phyloP scores from a whole-genome alignment of 2,113 vertebrate species.

The Lichenostomus cassidix region DNA sequence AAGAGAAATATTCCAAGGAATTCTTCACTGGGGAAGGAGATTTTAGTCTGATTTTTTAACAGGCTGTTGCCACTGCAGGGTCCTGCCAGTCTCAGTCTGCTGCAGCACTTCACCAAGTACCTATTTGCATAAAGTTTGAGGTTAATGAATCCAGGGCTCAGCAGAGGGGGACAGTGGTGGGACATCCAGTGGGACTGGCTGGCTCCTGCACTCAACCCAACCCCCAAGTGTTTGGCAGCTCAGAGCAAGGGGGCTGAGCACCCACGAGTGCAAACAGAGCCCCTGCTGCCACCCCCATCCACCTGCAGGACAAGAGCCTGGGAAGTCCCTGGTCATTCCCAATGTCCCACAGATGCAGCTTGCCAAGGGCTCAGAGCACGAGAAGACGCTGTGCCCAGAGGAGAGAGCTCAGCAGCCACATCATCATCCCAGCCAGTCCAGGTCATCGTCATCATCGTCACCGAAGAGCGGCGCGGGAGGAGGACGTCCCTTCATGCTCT shows the following conservation, averaged over 20 bases:
- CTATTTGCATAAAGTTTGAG: background rate
- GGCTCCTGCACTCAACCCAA: background rate
- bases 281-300: background rate
- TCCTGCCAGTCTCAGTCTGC: background rate
- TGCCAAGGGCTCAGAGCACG: background rate
- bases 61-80: background rate
- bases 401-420: background rate
- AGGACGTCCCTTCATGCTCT: conserved; percentile 93
- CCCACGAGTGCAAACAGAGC: background rate
- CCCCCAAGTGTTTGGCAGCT: background rate
- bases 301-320: background rate
- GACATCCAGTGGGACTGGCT: rapidly evolving
- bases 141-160: background rate
- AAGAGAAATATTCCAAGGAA: background rate
- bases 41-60: background rate
- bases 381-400: background rate
- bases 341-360: background rate
- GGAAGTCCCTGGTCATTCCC: background rate
- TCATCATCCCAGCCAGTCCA: conserved; percentile 90
- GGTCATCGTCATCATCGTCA: conserved; percentile 86
- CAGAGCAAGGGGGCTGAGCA: rapidly evolving
- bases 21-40: background rate
- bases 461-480: conserved; percentile 89
- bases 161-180: background rate
- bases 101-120: background rate